A percentile compares a stretch with the other conserved stretches of the same genome.
Conservation (phyloP, 2,797 vertebrate genomes). For the Buceros bicornis region DNA sequence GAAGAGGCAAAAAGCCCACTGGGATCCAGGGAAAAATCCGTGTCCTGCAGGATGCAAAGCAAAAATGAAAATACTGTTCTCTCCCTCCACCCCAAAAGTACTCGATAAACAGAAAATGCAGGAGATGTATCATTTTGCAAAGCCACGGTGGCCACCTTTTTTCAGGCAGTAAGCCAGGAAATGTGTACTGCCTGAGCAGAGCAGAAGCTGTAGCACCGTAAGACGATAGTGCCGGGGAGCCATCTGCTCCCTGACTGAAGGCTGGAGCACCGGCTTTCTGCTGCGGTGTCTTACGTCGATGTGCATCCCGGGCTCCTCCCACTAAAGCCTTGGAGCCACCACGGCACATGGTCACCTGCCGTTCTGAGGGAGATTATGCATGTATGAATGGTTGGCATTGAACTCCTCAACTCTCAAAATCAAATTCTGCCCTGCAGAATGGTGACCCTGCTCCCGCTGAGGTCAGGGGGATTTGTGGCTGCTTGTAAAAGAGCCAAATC, state of each 20-base stretch:
- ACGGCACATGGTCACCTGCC: not conserved
- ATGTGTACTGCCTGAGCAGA: conserved; percentile 65
- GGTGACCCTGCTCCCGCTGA: not conserved
- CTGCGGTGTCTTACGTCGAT: not conserved
- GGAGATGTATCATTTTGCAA: conserved; percentile 36
- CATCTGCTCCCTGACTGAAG: conserved; percentile 69
- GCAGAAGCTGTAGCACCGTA: conserved; percentile 64
- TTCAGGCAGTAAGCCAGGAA: conserved; percentile 60
- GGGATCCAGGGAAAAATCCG: conserved; percentile 21
- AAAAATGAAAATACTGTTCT: conserved; percentile 9
- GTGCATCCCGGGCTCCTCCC: not conserved
- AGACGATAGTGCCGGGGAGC: conserved; percentile 48
- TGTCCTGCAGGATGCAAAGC: conserved; percentile 49
- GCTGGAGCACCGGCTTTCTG: not conserved
- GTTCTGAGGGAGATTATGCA: not conserved
- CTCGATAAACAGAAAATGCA: conserved; percentile 10
- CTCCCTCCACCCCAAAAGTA: not conserved
- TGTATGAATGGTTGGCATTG: not conserved
- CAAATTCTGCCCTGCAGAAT: not conserved
- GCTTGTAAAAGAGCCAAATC: conserved; percentile 5
- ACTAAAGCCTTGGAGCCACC: not conserved
- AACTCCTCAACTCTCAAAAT: conserved; percentile 8
- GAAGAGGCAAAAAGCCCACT: conserved; percentile 25
- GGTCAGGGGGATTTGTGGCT: conserved; percentile 34
- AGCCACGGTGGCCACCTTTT: not conserved